Percentiles rank a stretch among this genome's conserved stretches.
Conservation (phyloP, 2,797 vertebrate genomes). For the Leptatherina wallacei region DNA sequence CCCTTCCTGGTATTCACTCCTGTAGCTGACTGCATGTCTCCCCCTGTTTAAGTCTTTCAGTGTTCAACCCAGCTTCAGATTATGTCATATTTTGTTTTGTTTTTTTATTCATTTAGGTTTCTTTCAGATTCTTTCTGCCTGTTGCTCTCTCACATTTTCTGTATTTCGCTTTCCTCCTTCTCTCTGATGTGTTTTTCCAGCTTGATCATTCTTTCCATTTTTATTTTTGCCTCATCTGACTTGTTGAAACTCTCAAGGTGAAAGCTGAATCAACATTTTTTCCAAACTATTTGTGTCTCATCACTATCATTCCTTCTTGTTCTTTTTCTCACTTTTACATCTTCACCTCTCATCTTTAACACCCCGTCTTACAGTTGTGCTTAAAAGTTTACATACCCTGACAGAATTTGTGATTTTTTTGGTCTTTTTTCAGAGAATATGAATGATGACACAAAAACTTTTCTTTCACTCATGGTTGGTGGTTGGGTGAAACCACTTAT, state of each 20-base stretch:
- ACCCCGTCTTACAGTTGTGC: slow-evolving; percentile 8
- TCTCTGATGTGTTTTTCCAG: not conserved
- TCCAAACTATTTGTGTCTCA: slow-evolving; percentile 44
- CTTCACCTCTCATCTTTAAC: slow-evolving; percentile 32
- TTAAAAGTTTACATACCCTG: no score
- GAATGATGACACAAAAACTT: no score
- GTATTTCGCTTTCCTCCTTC: not conserved
- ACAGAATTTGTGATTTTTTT: no score
- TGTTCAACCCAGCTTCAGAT: slow-evolving; percentile 1
- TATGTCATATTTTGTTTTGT: slow-evolving; percentile 2
- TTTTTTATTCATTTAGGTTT: not conserved
- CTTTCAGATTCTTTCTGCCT: slow-evolving; percentile 4
- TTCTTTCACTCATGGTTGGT: no score
- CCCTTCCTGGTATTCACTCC: slow-evolving; percentile 78
- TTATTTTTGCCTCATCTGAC: slow-evolving; percentile 7
- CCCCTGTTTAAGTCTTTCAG: slow-evolving; percentile 5
- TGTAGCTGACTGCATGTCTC: slow-evolving; percentile 16
- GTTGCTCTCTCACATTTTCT: not conserved
- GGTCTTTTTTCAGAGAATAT: no score
- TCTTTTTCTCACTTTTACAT: slow-evolving; percentile 48
- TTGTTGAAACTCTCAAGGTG: slow-evolving; percentile 23
- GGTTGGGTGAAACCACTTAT: no score
- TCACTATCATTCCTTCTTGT: slow-evolving; percentile 34
- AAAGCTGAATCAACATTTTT: slow-evolving; percentile 32
- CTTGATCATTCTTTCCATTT: not conserved